Evolutionary conservation across 64 coral and sea anemone species (phyloP), one percentile per base, ranked within the genome.

Genomic region (Porites australiensis): DNA sequence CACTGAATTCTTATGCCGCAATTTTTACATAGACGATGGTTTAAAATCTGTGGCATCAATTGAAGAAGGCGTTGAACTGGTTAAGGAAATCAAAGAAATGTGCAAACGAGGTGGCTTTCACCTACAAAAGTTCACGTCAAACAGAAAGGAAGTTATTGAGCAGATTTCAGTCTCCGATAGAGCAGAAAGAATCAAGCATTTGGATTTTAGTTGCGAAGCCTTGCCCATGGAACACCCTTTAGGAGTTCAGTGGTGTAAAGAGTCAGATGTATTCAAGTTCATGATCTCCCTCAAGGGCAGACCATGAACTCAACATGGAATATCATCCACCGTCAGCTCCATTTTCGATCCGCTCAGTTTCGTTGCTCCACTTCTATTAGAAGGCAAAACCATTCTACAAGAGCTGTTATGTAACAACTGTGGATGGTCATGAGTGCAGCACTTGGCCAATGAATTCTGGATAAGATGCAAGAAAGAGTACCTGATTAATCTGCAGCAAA

Each of bases 351-450:
- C 64, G 0, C 64, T 4, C 5, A n/a, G 64, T 37, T 82, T 91
- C 23, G 51, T 91, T 0, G 77, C 89, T n/a, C 77, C 89, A 5
- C 44, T 91, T 19, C 60, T 89, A 4, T 68, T 89, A 9, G 73
- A 89, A 49, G 75, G 87, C 4, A 63, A 89, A 89, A 47, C 27
- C 89, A 43, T 91, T 14, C 89, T 91, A 3, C 77, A 91, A 91
- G 77, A 82, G n/a, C 37, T 91, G 2, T 91, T 77, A 16, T 64
- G 67, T 2, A 65, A 72, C 2, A 48, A 91, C 13, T 16, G 64
- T 3, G 89, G 16, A 2, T 91, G 89, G 89, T 16, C 60, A 63
- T 10, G 60, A 13, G 16, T 10, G 10, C 16, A 3, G 11, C 60
- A 63, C 10, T 63, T 16, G 10, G 60, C 60, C 0, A 16, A 63